Evolutionary conservation across 2,888 invertebrate species (phyloP).

Genomic region (Griposia aprilina): DNA sequence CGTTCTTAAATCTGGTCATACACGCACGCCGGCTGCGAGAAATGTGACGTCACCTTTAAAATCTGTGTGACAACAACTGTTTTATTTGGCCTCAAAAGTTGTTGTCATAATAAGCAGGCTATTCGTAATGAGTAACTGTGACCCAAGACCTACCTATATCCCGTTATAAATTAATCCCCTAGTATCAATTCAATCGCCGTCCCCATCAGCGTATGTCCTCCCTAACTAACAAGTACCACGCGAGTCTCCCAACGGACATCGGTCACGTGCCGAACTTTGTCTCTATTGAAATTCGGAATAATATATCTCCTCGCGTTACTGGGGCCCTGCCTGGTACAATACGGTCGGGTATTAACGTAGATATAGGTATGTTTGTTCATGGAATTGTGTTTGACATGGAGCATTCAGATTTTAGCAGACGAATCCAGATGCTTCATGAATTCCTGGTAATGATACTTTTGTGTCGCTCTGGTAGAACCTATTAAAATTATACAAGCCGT

Average conservation of each 20-base stretch:
- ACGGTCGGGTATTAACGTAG: conserved; percentile 15
- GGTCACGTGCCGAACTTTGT: conserved; percentile 65
- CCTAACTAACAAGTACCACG: conserved; percentile 43
- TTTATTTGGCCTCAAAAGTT: not conserved
- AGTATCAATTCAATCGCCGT: conserved; percentile 32
- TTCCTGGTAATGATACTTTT: conserved; percentile 4
- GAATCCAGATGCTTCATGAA: conserved; percentile 4
- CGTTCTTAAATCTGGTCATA: too few species aligned
- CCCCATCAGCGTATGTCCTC: conserved; percentile 10
- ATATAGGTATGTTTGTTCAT: conserved; percentile 19
- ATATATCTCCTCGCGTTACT: conserved; percentile 57
- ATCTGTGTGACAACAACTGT: not conserved
- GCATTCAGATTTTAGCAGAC: conserved; percentile 25
- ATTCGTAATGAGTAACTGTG: not conserved
- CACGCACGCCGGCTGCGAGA: too few species aligned
- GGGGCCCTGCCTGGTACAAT: conserved; percentile 57
- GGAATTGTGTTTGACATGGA: conserved; percentile 37
- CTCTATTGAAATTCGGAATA: conserved; percentile 66
- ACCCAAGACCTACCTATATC: not conserved
- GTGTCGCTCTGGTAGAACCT: not conserved
- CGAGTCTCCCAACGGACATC: conserved; percentile 54
- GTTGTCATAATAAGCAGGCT: not conserved
- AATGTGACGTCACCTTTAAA: too few species aligned
- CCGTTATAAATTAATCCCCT: not conserved
- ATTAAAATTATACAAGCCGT: not conserved